Conservation (phyloP, 2,888 invertebrate species). For the Drosophila putrida region DNA sequence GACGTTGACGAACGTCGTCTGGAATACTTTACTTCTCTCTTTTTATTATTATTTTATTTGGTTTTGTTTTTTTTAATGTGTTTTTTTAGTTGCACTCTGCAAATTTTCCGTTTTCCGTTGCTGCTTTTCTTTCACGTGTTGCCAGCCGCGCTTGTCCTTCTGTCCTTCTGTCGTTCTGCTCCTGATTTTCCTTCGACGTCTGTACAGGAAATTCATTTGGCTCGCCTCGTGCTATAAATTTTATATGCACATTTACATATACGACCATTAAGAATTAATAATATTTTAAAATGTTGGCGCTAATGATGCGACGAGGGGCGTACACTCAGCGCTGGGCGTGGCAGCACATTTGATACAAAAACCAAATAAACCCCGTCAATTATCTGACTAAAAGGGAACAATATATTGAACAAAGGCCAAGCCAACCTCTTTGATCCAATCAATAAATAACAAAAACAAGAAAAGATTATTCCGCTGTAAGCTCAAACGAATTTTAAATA, state of each 20-base stretch:
- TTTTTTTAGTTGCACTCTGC: slow-evolving; percentile 63
- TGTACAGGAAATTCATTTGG: slow-evolving; percentile 77
- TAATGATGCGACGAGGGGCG: slow-evolving; percentile 66
- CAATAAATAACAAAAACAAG: slow-evolving; percentile 53
- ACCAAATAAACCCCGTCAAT: slow-evolving; percentile 36
- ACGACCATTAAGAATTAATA: slow-evolving; percentile 78
- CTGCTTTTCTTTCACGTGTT: slow-evolving; percentile 66
- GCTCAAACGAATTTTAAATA: slow-evolving; percentile 10
- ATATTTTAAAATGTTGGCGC: slow-evolving; percentile 75
- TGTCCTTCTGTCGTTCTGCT: slow-evolving; percentile 11
- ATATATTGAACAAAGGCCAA: slow-evolving; percentile 40
- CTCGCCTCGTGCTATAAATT: slow-evolving; percentile 61
- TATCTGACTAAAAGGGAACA: slow-evolving; percentile 42
- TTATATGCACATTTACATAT: slow-evolving; percentile 53
- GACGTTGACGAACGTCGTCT: slow-evolving; percentile 80
- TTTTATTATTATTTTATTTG: slow-evolving; percentile 51
- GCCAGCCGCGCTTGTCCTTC: slow-evolving; percentile 21
- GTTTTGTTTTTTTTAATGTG: slow-evolving; percentile 37
- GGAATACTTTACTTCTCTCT: slow-evolving; percentile 45
- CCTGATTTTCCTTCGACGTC: slow-evolving; percentile 46
- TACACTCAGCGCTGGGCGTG: slow-evolving; percentile 26
- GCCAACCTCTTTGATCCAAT: slow-evolving; percentile 51
- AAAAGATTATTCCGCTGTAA: neutral
- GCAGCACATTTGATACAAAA: slow-evolving; percentile 18
- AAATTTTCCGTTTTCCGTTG: slow-evolving; percentile 77